Evolutionary conservation across 2,797 vertebrate genomes (phyloP), one percentile per base, ranked within the genome.

Genomic region (Notoglanidium macrostoma): DNA sequence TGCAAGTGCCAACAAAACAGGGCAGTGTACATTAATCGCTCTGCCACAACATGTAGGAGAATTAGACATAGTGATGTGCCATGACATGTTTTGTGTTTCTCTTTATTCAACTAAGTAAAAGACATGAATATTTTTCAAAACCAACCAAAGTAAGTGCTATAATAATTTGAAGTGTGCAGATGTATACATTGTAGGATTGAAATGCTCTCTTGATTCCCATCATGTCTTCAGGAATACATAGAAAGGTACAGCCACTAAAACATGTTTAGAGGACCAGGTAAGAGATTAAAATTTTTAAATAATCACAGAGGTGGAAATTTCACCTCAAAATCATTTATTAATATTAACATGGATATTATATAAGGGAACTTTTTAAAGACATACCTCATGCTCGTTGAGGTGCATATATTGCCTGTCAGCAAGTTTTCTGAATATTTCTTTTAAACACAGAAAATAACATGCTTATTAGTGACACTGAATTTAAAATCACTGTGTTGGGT

Each of bases 241-340:
- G 93, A 90, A 59, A 96, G 44, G 80, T 91, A 89, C 92, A 96
- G 86, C 95, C 95, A 96, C 95, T 96, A 88, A n/a, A 92, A 95
- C 86, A 86, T 65, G 44, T 32, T 88, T 11, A 86, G 23, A 87
- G 57, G 3, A 61, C 67, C 2, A 44, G 9, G 51, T 76, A 44
- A 85, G 65, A 23, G 7, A 29, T n/a, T 85, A 40, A 40, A 12
- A 80, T 29, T 55, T 19, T 35, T 3, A 29, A 23, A 23, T 63
- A 55, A 87, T 72, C 5, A 54, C 26, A 32, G 35, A 51, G 23
- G 0, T 84, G 44, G 0, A 63, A 54, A 83, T 51, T 19, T 68
- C 44, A 68, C n/a, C 46, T 32, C 9, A 67, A 51, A 67, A 32
- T 51, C 17, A 51, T 82, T 49, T 0, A 51, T 10, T 4, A 49